A percentile compares a stretch with the other conserved stretches of the same genome.
Conservation (phyloP, 1,140 invertebrate species). For the Rhizoglyphus robini region DNA sequence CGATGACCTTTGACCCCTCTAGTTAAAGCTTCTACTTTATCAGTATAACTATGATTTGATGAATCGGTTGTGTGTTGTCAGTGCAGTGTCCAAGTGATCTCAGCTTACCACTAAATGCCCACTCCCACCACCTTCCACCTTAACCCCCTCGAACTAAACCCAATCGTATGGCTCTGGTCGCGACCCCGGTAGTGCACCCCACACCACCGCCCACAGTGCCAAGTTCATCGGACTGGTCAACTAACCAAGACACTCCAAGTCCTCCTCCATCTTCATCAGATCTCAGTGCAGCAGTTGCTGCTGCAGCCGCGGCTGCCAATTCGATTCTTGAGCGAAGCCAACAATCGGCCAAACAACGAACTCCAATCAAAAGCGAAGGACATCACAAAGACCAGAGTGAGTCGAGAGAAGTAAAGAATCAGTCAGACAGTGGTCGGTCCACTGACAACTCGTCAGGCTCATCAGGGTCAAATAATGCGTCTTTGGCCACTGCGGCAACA, state of each 20-base stretch:
- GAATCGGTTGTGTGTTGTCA: too few relatives aligned
- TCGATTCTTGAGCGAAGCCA: too few relatives aligned
- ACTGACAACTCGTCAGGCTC: neutral
- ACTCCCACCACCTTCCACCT: neutral
- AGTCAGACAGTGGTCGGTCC: neutral
- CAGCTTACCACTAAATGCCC: too few relatives aligned
- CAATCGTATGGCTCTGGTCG: conserved; percentile 11
- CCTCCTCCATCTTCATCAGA: neutral
- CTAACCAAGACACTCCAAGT: neutral
- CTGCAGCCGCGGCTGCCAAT: neutral
- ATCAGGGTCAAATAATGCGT: neutral
- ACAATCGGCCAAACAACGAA: neutral
- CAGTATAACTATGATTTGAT: too few relatives aligned
- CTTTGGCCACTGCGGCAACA: neutral
- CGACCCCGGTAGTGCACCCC: neutral
- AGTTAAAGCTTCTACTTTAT: too few relatives aligned
- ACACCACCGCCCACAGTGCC: neutral
- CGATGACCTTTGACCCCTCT: too few relatives aligned
- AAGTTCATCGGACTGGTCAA: neutral
- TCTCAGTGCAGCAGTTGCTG: conserved; percentile 4
- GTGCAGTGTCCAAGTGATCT: too few relatives aligned
- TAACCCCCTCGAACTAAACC: neutral
- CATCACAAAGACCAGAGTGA: neutral
- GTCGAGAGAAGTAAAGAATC: neutral
- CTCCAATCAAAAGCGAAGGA: neutral